Percentiles rank a stretch among this genome's conserved stretches.
Evolutionary conservation across 2,797 vertebrate genomes (phyloP).

Genomic region (Gobio occitaniae): DNA sequence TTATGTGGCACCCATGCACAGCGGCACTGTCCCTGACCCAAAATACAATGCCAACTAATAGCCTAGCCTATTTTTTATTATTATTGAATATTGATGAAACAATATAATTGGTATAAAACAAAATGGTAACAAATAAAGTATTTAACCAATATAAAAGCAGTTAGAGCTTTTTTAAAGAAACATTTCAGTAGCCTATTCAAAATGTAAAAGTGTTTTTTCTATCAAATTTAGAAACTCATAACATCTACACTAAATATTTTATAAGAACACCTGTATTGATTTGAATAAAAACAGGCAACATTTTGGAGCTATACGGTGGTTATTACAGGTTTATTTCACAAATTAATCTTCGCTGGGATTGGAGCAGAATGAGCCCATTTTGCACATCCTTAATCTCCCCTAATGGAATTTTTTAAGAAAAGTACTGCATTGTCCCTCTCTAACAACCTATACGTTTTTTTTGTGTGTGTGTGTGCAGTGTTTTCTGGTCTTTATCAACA

Average conservation of each 20-base stretch:
- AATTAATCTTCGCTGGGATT: not conserved
- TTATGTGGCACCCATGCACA: conserved; percentile 22
- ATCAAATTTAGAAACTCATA: not conserved
- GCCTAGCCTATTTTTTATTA: not conserved
- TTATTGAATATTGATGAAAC: not conserved
- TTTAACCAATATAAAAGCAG: not conserved
- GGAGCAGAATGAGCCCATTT: not conserved
- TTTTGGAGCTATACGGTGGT: not conserved
- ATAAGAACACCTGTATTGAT: not conserved
- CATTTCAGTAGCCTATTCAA: not conserved
- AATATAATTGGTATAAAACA: not conserved
- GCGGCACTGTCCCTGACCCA: not conserved
- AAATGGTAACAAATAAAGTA: not conserved
- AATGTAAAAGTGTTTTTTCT: not conserved
- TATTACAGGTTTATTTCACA: not conserved
- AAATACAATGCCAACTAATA: not conserved
- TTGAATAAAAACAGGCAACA: not conserved
- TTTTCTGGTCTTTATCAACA: not conserved
- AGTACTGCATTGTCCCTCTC: not conserved
- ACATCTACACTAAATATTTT: not conserved
- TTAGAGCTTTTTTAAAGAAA: not conserved
- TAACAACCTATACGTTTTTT: not conserved
- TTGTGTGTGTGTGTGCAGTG: too few species aligned
- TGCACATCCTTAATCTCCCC: not conserved
- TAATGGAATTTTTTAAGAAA: not conserved